These are phyloP conservation scores for Ormyrus nitidulus DNA, from an alignment of 2,888 invertebrate genomes.

Conservation along the genomic window DNA sequence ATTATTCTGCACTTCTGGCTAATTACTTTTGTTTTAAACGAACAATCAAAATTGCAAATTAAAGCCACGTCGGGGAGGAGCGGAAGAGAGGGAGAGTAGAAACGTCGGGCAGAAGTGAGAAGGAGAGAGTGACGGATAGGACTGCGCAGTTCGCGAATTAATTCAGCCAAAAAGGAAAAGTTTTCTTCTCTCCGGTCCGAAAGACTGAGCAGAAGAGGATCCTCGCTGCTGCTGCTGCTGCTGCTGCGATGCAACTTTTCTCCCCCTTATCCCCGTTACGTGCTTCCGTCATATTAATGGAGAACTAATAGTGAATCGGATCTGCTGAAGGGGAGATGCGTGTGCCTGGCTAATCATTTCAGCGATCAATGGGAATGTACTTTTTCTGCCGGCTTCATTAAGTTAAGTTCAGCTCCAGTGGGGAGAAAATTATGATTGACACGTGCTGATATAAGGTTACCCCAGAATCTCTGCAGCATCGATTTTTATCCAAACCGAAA, in stretches of 20 bases:
- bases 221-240: slow-evolving; percentile 29
- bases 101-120: slow-evolving; percentile 16
- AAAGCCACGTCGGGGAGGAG: slow-evolving; percentile 37
- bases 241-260: too few relatives aligned
- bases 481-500: too few relatives aligned
- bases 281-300: slow-evolving; percentile 52
- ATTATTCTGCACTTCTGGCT: slow-evolving; percentile 55
- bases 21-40: slow-evolving; percentile 57
- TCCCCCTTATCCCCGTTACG: slow-evolving; percentile 35
- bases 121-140: slow-evolving; percentile 47
- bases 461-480: too few relatives aligned
- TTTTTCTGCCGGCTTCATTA: too few relatives aligned
- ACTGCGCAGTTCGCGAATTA: slow-evolving; percentile 43
- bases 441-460: too few relatives aligned
- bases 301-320: slow-evolving; percentile 42
- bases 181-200: slow-evolving; percentile 5
- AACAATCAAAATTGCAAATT: slow-evolving; percentile 58
- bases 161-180: slow-evolving; percentile 50
- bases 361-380: too few relatives aligned
- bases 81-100: neutral
- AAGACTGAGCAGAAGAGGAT: slow-evolving; percentile 7
- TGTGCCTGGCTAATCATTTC: too few relatives aligned
- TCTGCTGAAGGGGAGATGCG: too few relatives aligned
- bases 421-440: too few relatives aligned
- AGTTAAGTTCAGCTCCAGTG: too few relatives aligned